These are phyloP conservation scores for Carcharodon carcharias DNA, from an alignment of 2,797 vertebrate genomes.

Conservation along the genomic window DNA sequence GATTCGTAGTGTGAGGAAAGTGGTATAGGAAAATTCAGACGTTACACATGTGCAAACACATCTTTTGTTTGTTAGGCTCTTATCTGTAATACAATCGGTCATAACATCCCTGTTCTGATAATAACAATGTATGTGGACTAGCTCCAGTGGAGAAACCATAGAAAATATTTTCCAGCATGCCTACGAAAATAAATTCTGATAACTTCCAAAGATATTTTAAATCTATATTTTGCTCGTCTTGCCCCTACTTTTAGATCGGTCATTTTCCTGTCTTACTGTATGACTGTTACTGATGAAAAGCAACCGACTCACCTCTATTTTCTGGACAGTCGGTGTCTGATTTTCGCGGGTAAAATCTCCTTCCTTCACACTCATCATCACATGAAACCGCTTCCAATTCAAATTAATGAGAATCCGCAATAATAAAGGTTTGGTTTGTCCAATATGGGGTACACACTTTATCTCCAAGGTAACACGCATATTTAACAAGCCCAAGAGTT, in stretches of 20 bases:
- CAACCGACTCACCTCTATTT: not conserved
- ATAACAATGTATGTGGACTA: not conserved
- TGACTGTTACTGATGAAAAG: too few species aligned
- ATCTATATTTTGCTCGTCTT: not conserved
- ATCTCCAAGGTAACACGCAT: too few species aligned
- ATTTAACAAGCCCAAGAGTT: not conserved
- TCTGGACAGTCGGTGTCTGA: not conserved
- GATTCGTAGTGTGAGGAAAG: not conserved
- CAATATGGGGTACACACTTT: not conserved
- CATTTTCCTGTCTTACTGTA: not conserved
- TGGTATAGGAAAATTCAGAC: not conserved
- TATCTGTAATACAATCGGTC: not conserved
- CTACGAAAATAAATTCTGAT: not conserved
- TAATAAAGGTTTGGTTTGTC: not conserved
- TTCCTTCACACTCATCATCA: not conserved
- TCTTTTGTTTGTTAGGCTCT: too few species aligned
- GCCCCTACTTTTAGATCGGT: not conserved
- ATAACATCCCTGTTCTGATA: not conserved
- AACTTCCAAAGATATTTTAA: not conserved
- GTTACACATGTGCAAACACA: not conserved
- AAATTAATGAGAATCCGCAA: not conserved
- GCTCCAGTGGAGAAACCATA: not conserved
- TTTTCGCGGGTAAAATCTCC: not conserved
- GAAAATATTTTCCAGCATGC: not conserved
- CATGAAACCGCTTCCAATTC: not conserved